phyloP scores from a whole-genome alignment of 1,140 invertebrate species.

The Matsumurasca onukii region DNA sequence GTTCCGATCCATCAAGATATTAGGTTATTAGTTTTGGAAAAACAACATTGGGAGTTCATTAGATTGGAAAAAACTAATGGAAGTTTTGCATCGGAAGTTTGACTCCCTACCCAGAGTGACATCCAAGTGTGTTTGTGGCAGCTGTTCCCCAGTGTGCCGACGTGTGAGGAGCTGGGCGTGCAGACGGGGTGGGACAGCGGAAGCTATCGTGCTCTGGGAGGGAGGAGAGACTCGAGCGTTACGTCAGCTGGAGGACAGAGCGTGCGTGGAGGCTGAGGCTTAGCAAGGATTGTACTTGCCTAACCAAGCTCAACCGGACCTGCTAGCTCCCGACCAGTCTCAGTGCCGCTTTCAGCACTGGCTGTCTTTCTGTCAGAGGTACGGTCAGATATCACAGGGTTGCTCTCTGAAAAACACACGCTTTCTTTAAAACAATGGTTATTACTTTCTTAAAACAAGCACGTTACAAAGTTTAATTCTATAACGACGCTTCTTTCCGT shows the following conservation, averaged over 20 bases:
- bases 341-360: conserved; percentile 66
- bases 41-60: no score
- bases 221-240: conserved; percentile 70
- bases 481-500: neutral
- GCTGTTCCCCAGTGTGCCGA: conserved; percentile 45
- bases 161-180: conserved; percentile 60
- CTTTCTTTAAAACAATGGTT: no score
- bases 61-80: no score
- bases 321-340: conserved; percentile 66
- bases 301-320: conserved; percentile 66
- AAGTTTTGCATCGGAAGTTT: no score
- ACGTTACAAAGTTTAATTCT: no score
- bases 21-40: no score
- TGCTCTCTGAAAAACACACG: no score
- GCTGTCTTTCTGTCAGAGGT: conserved; percentile 62
- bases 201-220: conserved; percentile 56
- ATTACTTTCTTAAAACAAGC: no score
- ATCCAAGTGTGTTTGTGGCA: no score
- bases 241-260: conserved; percentile 52
- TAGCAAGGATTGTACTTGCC: conserved; percentile 55
- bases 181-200: conserved; percentile 49
- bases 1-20: no score
- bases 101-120: no score
- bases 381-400: conserved; percentile 31
- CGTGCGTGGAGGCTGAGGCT: conserved; percentile 58